These are phyloP conservation scores for Octopus bimaculoides DNA, from an alignment of 1,140 invertebrate species.

Conservation along the genomic window DNA sequence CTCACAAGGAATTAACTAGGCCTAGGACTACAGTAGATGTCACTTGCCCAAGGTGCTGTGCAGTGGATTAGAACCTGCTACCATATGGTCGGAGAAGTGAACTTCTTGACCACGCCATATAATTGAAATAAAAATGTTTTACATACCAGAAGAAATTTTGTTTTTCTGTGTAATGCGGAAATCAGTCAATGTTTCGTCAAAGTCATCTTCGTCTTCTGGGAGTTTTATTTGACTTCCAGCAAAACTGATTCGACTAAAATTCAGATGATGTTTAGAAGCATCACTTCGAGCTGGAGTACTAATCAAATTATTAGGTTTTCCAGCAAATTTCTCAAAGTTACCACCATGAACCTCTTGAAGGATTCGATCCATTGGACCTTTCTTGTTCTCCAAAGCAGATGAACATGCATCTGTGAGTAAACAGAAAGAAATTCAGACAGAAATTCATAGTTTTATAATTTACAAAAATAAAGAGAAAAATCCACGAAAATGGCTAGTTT, in stretches of 20 bases:
- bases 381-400: conserved; percentile 37
- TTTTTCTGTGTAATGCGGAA: too few species aligned
- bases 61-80: too few species aligned
- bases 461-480: not conserved
- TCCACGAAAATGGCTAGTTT: too few species aligned
- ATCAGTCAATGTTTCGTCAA: not conserved
- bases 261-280: conserved; percentile 27
- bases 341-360: conserved; percentile 39
- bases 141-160: too few species aligned
- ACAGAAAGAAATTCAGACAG: not conserved
- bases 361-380: conserved; percentile 33
- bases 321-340: conserved; percentile 25
- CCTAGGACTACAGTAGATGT: too few species aligned
- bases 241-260: conserved; percentile 40
- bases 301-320: not conserved
- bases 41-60: too few species aligned
- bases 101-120: conserved; percentile 18
- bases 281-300: not conserved
- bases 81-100: not conserved
- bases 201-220: conserved; percentile 22
- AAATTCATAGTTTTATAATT: not conserved
- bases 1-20: too few species aligned
- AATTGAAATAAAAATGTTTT: too few species aligned
- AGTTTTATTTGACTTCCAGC: conserved; percentile 37
- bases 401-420: conserved; percentile 39